A percentile compares a stretch with the other conserved stretches of the same genome.
These are phyloP conservation scores for Prochilodus magdalenae DNA, from an alignment of 2,113 vertebrate genomes.

Conservation along the genomic window DNA sequence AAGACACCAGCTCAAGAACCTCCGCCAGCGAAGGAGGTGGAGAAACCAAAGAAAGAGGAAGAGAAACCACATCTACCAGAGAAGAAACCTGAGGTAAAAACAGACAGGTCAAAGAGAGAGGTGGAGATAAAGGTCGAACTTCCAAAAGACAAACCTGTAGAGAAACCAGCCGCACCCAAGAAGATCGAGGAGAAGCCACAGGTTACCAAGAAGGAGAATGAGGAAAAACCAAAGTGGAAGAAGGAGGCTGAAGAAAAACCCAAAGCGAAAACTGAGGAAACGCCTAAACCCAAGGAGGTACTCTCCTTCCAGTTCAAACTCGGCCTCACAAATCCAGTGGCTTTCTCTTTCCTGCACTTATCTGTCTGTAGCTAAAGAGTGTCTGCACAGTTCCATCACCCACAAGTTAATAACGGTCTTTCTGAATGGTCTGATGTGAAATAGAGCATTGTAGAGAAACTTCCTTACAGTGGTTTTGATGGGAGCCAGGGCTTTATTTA, in stretches of 20 bases:
- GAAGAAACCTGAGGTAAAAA: slow-evolving; percentile 17
- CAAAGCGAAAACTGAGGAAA: slow-evolving; percentile 43
- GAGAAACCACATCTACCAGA: neutral
- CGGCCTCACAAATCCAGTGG: no score
- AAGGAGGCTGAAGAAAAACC: slow-evolving; percentile 42
- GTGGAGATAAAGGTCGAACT: slow-evolving; percentile 22
- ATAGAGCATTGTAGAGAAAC: no score
- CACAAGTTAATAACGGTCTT: no score
- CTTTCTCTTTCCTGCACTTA: no score
- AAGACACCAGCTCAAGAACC: slow-evolving; percentile 31
- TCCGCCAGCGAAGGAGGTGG: neutral
- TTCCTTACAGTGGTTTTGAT: no score
- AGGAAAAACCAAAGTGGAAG: slow-evolving; percentile 38
- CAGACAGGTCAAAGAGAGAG: slow-evolving; percentile 27
- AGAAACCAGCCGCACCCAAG: slow-evolving; percentile 1
- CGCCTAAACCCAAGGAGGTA: slow-evolving; percentile 51
- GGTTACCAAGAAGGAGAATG: slow-evolving; percentile 23
- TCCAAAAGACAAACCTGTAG: slow-evolving; percentile 40
- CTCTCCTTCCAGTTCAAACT: neutral
- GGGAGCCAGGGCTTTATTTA: no score
- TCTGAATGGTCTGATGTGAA: no score
- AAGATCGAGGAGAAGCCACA: slow-evolving; percentile 47
- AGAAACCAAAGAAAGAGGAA: slow-evolving; percentile 19
- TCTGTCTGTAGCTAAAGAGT: neutral
- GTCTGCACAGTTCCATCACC: no score